A percentile compares a stretch with the other conserved stretches of the same genome.
phyloP scores from a whole-genome alignment of 2,888 invertebrate species.

The Metopia argyrocephala region DNA sequence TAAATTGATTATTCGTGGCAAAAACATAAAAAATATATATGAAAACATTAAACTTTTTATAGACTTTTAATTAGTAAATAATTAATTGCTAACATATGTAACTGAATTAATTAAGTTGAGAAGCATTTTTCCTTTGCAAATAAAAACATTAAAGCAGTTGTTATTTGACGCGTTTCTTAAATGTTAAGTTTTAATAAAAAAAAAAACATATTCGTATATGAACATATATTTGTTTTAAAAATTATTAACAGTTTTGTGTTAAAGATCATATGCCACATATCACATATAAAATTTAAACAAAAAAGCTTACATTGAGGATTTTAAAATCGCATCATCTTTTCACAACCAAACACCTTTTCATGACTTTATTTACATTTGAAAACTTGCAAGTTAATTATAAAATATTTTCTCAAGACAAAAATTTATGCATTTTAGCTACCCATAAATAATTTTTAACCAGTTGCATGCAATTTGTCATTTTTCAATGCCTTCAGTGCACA shows the following conservation, averaged over 20 bases:
- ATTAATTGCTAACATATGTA: conserved; percentile 60
- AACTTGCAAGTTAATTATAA: background rate
- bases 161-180: background rate
- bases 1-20: background rate
- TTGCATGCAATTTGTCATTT: conserved; percentile 8
- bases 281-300: no score
- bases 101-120: background rate
- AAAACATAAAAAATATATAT: background rate
- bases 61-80: conserved; percentile 60
- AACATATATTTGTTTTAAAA: no score
- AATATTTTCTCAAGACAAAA: background rate
- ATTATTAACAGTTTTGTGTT: no score
- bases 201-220: no score
- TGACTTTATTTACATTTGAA: background rate
- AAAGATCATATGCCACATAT: no score
- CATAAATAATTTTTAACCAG: background rate
- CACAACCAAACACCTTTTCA: background rate
- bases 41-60: conserved; percentile 40
- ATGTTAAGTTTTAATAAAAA: background rate
- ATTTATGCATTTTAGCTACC: background rate
- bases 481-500: conserved; percentile 12
- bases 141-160: no score
- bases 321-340: no score
- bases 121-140: no score
- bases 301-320: no score